A percentile compares a stretch with the other conserved stretches of the same genome.
These are phyloP conservation scores for Eupithecia exiguata DNA, from an alignment of 2,888 invertebrate genomes.

Conservation along the genomic window DNA sequence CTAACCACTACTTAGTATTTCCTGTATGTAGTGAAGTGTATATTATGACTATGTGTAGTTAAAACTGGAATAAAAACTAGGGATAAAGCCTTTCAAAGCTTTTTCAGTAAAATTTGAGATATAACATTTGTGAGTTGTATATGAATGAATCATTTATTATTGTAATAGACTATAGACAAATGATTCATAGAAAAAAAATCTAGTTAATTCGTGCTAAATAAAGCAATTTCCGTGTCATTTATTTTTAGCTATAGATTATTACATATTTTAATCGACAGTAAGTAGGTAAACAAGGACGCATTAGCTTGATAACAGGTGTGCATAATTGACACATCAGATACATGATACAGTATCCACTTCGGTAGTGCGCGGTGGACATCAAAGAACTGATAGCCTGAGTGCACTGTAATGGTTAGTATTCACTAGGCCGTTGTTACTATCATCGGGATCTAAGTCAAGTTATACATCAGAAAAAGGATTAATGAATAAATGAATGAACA, in stretches of 20 bases:
- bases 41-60: too few species aligned
- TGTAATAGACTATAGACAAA: too few species aligned
- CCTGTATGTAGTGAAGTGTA: too few species aligned
- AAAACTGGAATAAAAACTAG: too few species aligned
- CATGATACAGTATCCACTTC: constrained; percentile 53
- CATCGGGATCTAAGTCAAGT: not conserved
- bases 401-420: constrained; percentile 42
- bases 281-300: constrained; percentile 48
- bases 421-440: constrained; percentile 25
- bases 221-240: not conserved
- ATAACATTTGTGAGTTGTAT: too few species aligned
- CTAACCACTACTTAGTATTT: too few species aligned
- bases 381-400: constrained; percentile 41
- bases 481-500: too few species aligned
- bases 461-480: not conserved
- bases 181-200: too few species aligned
- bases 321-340: constrained; percentile 58
- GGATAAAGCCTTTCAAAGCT: too few species aligned
- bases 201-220: not conserved
- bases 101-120: too few species aligned
- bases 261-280: not conserved
- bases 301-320: constrained; percentile 50
- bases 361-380: constrained; percentile 59
- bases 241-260: not conserved
- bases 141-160: too few species aligned